Percentiles rank a stretch among this genome's conserved stretches.
phyloP scores from a whole-genome alignment of 2,888 invertebrate genomes.

The Beris morrisii region DNA sequence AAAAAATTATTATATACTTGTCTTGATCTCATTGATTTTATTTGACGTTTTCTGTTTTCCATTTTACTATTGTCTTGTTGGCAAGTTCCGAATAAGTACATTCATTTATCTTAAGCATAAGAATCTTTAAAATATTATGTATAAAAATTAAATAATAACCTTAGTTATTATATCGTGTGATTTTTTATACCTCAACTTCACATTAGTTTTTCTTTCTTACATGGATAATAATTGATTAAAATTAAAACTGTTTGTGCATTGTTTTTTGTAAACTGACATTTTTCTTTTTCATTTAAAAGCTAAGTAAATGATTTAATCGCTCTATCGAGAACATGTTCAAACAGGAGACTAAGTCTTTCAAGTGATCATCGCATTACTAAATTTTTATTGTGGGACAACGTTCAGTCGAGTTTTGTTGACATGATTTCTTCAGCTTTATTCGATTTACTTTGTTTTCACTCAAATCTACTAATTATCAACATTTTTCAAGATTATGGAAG shows the following conservation, averaged over 20 bases:
- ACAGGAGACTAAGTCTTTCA: not conserved
- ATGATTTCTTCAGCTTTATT: too few species aligned
- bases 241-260: conserved; percentile 25
- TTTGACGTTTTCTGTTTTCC: too few species aligned
- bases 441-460: too few species aligned
- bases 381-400: too few species aligned
- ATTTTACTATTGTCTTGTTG: too few species aligned
- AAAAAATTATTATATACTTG: too few species aligned
- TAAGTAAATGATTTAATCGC: not conserved
- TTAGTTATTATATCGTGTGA: conserved; percentile 27
- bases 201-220: conserved; percentile 24
- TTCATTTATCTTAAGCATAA: conserved; percentile 14
- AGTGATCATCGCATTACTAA: not conserved
- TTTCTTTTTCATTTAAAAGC: conserved; percentile 9
- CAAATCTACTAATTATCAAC: too few species aligned
- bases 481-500: too few species aligned
- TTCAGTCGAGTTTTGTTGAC: too few species aligned
- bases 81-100: too few species aligned
- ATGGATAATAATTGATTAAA: conserved; percentile 6
- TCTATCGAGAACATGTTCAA: not conserved
- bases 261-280: conserved; percentile 2
- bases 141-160: conserved; percentile 15
- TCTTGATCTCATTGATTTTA: too few species aligned
- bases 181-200: conserved; percentile 32
- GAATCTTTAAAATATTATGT: conserved; percentile 6